Conservation (phyloP, 2,888 invertebrate species). For the Hartigia nigra region DNA sequence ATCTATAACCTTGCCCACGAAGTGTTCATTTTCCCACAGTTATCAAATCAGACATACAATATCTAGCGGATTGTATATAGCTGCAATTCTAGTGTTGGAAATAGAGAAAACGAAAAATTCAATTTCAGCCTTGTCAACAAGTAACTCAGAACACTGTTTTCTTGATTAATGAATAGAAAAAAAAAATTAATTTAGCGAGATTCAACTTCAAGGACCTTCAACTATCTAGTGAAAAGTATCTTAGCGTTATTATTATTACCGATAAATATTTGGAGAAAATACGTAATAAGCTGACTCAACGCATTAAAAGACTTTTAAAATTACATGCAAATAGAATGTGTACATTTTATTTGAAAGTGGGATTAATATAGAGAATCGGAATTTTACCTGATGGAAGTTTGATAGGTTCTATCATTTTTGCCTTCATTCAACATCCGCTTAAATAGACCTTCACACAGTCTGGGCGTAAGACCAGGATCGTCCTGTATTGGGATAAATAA, state of each 20-base stretch:
- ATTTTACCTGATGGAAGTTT: slow-evolving; percentile 63
- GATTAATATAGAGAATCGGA: neutral
- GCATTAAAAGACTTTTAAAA: neutral
- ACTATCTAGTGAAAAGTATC: neutral
- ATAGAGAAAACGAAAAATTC: neutral
- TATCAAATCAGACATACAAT: slow-evolving; percentile 42
- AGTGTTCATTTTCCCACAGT: slow-evolving; percentile 49
- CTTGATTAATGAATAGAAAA: neutral
- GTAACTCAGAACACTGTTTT: neutral
- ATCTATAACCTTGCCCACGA: neutral
- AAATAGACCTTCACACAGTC: slow-evolving; percentile 69
- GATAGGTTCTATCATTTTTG: slow-evolving; percentile 47
- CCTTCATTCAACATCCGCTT: slow-evolving; percentile 54
- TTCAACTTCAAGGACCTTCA: neutral
- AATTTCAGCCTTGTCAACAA: neutral
- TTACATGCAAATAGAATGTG: neutral
- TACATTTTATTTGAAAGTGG: neutral
- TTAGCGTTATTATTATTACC: neutral
- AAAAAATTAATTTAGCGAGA: neutral
- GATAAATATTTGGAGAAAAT: neutral
- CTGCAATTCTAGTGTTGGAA: neutral
- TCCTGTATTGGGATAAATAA: slow-evolving; percentile 48
- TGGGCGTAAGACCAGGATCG: slow-evolving; percentile 70
- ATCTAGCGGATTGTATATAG: neutral
- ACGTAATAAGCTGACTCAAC: neutral